A percentile compares a stretch with the other conserved stretches of the same genome.
Evolutionary conservation across 2,797 vertebrate species (phyloP).

Genomic region (Cephalopachus bancanus): DNA sequence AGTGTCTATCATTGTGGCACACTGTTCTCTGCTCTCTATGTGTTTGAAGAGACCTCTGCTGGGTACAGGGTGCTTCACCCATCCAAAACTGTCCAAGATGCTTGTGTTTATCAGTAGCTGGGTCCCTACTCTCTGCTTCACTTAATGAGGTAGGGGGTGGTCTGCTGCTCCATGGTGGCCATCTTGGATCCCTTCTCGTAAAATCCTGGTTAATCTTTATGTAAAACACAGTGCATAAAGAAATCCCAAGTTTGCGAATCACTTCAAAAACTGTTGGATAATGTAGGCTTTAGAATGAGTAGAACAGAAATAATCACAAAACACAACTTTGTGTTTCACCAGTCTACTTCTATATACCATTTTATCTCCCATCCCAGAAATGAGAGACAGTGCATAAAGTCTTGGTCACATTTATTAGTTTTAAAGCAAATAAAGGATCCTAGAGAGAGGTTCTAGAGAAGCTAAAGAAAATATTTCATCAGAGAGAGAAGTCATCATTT

Average conservation of each 20-base stretch:
- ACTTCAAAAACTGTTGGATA: background rate
- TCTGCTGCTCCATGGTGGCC: too few species aligned
- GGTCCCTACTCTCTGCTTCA: too few species aligned
- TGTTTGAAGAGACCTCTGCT: too few species aligned
- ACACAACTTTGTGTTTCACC: background rate
- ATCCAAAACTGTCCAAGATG: too few species aligned
- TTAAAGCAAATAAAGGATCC: background rate
- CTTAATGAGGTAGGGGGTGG: too few species aligned
- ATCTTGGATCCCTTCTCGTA: too few species aligned
- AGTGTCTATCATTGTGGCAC: too few species aligned
- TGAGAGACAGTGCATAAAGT: background rate
- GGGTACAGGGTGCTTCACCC: too few species aligned
- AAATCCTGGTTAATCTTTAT: background rate
- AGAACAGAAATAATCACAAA: background rate
- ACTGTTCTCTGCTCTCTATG: too few species aligned
- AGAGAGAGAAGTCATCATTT: slow-evolving; percentile 5
- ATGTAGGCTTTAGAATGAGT: background rate
- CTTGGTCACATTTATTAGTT: background rate
- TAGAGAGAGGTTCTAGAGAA: background rate
- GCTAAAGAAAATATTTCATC: background rate
- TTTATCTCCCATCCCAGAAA: background rate
- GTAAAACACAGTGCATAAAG: slow-evolving; percentile 19
- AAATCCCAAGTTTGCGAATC: background rate
- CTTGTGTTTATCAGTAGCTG: too few species aligned
- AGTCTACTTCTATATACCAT: background rate